A percentile compares a stretch with the other conserved stretches of the same genome.
phyloP scores from a whole-genome alignment of 2,888 invertebrate species.

The Timema podura region DNA sequence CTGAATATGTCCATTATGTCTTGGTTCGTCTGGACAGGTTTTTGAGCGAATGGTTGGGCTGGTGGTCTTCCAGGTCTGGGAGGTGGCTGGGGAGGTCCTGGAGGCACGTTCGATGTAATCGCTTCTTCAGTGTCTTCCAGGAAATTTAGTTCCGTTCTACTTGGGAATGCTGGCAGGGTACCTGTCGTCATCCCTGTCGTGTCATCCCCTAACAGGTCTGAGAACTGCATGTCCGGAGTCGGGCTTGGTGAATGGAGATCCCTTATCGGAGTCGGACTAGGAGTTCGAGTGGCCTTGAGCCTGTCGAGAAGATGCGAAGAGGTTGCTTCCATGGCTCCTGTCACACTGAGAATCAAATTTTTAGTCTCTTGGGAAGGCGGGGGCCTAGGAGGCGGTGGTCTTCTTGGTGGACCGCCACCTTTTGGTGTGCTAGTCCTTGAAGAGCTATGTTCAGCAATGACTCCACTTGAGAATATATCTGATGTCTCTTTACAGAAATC shows the following conservation, averaged over 20 bases:
- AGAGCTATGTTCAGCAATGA: constrained; percentile 28
- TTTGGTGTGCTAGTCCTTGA: constrained; percentile 22
- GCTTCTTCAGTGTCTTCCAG: constrained; percentile 21
- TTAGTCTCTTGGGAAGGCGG: constrained; percentile 73
- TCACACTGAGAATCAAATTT: constrained; percentile 78
- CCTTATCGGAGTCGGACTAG: constrained; percentile 79
- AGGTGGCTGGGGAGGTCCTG: constrained; percentile 26
- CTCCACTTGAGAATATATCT: constrained; percentile 22
- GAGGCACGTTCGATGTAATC: constrained; percentile 21
- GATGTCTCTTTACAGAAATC: constrained; percentile 26
- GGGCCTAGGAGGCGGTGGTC: constrained; percentile 44
- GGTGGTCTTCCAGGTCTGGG: constrained; percentile 25
- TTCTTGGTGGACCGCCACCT: constrained; percentile 31
- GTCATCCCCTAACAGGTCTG: constrained; percentile 24
- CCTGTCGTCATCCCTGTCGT: background rate
- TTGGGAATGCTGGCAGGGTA: constrained; percentile 21
- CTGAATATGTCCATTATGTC: constrained; percentile 36
- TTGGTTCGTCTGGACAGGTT: constrained; percentile 34
- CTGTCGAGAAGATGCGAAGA: constrained; percentile 79
- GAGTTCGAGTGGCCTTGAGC: constrained; percentile 78
- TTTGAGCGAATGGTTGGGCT: constrained; percentile 25
- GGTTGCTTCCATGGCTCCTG: constrained; percentile 84
- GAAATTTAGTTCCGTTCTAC: constrained; percentile 17
- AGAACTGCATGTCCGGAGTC: constrained; percentile 60
- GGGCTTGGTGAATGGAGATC: constrained; percentile 82